Percentiles rank a stretch among this genome's conserved stretches.
phyloP scores from a whole-genome alignment of 1,140 invertebrate species.

The Drosophila nigrodunni region DNA sequence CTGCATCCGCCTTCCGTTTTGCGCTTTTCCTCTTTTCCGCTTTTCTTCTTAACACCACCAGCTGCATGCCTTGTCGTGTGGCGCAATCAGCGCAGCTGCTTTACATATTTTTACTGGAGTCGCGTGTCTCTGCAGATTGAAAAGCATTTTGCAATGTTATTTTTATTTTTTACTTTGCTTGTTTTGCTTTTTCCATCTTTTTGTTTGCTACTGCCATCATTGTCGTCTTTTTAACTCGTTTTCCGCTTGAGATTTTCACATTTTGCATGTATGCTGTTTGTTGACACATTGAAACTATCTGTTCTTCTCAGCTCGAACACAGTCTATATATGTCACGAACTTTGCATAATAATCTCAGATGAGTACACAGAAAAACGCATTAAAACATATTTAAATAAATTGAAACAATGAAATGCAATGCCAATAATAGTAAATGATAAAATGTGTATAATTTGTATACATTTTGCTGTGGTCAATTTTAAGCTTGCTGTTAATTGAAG shows the following conservation, averaged over 20 bases:
- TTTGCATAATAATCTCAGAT: neutral
- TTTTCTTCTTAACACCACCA: neutral
- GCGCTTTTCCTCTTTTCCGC: neutral
- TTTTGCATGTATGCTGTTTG: constrained; percentile 68
- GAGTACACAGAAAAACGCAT: neutral
- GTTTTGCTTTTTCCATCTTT: constrained; percentile 5
- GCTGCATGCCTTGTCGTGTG: constrained; percentile 33
- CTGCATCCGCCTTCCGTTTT: constrained; percentile 52
- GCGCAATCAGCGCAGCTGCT: constrained; percentile 77
- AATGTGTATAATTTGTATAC: constrained; percentile 52
- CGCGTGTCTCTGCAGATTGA: constrained; percentile 64
- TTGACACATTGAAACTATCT: constrained; percentile 77
- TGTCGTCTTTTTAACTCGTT: constrained; percentile 48
- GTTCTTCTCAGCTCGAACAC: constrained; percentile 32
- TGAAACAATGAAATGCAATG: neutral
- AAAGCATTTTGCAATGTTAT: constrained; percentile 72
- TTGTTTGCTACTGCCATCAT: constrained; percentile 3
- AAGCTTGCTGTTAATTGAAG: constrained; percentile 66
- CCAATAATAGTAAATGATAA: constrained; percentile 47
- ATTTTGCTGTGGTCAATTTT: constrained; percentile 59
- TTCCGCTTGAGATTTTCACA: constrained; percentile 64
- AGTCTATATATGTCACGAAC: neutral
- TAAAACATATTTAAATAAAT: neutral
- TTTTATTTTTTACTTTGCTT: constrained; percentile 36
- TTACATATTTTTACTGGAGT: constrained; percentile 69